Conservation (phyloP, 2,113 vertebrate species). For the Phrynosoma blainvillii region DNA sequence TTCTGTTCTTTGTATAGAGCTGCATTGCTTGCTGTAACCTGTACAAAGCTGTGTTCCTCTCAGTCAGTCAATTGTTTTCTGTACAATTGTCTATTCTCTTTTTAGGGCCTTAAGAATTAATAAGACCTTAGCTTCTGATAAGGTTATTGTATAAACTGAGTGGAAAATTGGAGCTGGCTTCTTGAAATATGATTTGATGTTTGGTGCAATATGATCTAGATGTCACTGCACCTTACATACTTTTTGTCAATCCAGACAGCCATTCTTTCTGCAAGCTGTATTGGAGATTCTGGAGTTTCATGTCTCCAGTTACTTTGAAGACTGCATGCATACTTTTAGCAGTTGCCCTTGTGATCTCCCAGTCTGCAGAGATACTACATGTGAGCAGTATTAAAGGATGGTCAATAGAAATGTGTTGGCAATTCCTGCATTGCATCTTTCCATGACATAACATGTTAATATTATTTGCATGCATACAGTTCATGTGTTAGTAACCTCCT, state of each 20-base stretch:
- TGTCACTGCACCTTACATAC: background rate
- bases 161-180: background rate
- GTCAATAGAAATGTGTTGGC: background rate
- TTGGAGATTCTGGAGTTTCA: background rate
- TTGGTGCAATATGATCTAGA: background rate
- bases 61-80: background rate
- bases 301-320: background rate
- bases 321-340: background rate
- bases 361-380: background rate
- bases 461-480: background rate
- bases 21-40: slow-evolving; percentile 44
- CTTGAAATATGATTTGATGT: background rate
- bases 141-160: background rate
- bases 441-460: background rate
- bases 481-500: no score
- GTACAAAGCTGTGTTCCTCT: background rate
- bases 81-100: background rate
- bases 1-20: slow-evolving; percentile 5
- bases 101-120: background rate
- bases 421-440: background rate
- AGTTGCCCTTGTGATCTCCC: background rate
- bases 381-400: background rate
- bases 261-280: background rate
- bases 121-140: background rate
- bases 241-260: background rate